Percentiles rank a stretch among this genome's conserved stretches.
Evolutionary conservation across 2,113 vertebrate species (phyloP).

Genomic region (Nannobrachium achirus): DNA sequence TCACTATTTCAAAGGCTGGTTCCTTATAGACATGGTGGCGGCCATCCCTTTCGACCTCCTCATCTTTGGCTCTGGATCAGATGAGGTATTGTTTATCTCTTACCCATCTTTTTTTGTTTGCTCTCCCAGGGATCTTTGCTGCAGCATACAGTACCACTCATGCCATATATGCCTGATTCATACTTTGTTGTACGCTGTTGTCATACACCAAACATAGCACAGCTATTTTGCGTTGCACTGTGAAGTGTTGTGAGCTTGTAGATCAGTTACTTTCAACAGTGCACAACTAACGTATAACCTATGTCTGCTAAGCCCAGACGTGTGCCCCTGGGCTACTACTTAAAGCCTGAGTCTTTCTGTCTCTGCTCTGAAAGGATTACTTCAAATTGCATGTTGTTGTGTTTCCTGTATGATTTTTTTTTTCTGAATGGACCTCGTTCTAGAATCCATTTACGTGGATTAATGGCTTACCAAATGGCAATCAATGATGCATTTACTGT

Average conservation of each 20-base stretch:
- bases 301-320: conserved; percentile 55
- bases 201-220: no score
- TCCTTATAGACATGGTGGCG: conserved; percentile 99
- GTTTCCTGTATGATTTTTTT: conserved; percentile 32
- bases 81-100: conserved; percentile 88
- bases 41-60: conserved; percentile 99
- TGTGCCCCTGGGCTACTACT: conserved; percentile 57
- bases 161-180: background rate
- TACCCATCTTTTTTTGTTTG: conserved; percentile 23
- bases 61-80: conserved; percentile 98
- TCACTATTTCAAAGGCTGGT: conserved; percentile 99
- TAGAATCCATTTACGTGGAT: conserved; percentile 81
- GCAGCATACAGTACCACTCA: conserved; percentile 30
- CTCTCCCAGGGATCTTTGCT: conserved; percentile 37
- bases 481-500: conserved; percentile 83
- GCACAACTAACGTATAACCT: no score
- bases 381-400: conserved; percentile 72
- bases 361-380: conserved; percentile 72
- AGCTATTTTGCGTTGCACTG: no score
- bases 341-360: conserved; percentile 67
- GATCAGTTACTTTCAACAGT: no score
- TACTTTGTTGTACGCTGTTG: no score
- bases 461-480: conserved; percentile 81
- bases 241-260: no score
- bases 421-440: conserved; percentile 77